Evolutionary conservation across 2,113 vertebrate species (phyloP).

Genomic region (Corydoras maculifer): DNA sequence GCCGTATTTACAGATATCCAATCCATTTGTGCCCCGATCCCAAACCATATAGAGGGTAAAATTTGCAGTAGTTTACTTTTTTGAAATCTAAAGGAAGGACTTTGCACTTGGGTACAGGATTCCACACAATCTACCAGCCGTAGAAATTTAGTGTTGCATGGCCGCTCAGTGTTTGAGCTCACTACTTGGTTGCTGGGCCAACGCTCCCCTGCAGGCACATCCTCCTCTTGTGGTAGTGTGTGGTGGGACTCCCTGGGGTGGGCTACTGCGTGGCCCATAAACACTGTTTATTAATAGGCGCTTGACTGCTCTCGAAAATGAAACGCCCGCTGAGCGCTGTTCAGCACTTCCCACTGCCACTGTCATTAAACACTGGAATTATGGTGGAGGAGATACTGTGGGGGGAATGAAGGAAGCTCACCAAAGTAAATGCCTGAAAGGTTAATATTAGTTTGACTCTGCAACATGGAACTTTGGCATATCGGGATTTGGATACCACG

Average conservation of each 20-base stretch:
- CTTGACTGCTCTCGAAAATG: slow-evolving; percentile 42
- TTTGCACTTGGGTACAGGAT: slow-evolving; percentile 7
- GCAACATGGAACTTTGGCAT: too few species aligned
- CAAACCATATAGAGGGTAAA: slow-evolving; percentile 15
- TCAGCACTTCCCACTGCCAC: slow-evolving; percentile 44
- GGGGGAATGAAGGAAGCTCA: not conserved
- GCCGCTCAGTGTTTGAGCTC: slow-evolving; percentile 23
- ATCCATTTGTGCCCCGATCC: not conserved
- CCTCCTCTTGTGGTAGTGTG: slow-evolving; percentile 35
- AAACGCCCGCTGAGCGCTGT: slow-evolving; percentile 42
- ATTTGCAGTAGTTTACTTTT: slow-evolving; percentile 12
- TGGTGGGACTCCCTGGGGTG: slow-evolving; percentile 45
- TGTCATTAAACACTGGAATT: slow-evolving; percentile 45
- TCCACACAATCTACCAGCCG: slow-evolving; percentile 14
- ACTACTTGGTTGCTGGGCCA: slow-evolving; percentile 26
- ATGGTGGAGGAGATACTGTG: not conserved
- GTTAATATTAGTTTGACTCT: too few species aligned
- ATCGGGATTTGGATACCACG: too few species aligned
- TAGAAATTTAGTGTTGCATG: slow-evolving; percentile 19
- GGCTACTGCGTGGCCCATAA: slow-evolving; percentile 43
- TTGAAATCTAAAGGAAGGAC: slow-evolving; percentile 1
- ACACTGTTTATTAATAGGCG: slow-evolving; percentile 59
- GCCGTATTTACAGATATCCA: slow-evolving; percentile 29
- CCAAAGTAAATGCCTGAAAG: not conserved
- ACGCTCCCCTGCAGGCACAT: slow-evolving; percentile 39